Conservation (phyloP, 2,113 vertebrate species). For the Saccopteryx leptura region DNA sequence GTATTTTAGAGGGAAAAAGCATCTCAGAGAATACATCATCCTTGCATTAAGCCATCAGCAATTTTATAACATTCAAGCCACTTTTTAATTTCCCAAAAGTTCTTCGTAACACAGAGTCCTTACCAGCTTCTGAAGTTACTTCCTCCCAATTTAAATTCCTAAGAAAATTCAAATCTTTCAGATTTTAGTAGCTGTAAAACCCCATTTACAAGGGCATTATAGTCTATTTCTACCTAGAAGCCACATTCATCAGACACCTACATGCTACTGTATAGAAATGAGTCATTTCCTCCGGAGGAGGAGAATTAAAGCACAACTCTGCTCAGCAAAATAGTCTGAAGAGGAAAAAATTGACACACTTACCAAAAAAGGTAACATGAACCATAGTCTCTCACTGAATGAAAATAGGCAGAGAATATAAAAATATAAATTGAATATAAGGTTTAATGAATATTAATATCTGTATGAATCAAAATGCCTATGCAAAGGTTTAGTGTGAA, state of each 20-base stretch:
- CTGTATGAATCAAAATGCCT: conserved; percentile 47
- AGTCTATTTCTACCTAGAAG: conserved; percentile 73
- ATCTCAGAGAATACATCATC: not conserved
- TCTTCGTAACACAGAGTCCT: conserved; percentile 53
- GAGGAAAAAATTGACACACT: conserved; percentile 42
- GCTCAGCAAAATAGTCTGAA: conserved; percentile 53
- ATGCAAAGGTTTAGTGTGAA: not conserved
- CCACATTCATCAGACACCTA: conserved; percentile 69
- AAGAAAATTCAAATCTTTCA: conserved; percentile 51
- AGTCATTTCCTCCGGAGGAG: conserved; percentile 70
- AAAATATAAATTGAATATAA: conserved; percentile 57
- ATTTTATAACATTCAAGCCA: not conserved
- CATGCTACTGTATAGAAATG: conserved; percentile 66
- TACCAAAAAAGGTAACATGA: conserved; percentile 64
- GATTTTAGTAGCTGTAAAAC: conserved; percentile 43
- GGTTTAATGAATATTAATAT: conserved; percentile 26
- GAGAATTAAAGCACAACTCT: conserved; percentile 48
- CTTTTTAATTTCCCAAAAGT: conserved; percentile 8
- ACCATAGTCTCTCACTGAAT: conserved; percentile 31
- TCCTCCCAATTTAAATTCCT: conserved; percentile 10
- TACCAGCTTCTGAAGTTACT: conserved; percentile 23
- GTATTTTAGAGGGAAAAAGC: not conserved
- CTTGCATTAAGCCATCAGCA: not conserved
- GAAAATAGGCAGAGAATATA: conserved; percentile 73
- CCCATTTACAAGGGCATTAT: not conserved